These are phyloP conservation scores for Eremophila alpestris DNA, from an alignment of 2,797 vertebrate genomes.

Conservation along the genomic window DNA sequence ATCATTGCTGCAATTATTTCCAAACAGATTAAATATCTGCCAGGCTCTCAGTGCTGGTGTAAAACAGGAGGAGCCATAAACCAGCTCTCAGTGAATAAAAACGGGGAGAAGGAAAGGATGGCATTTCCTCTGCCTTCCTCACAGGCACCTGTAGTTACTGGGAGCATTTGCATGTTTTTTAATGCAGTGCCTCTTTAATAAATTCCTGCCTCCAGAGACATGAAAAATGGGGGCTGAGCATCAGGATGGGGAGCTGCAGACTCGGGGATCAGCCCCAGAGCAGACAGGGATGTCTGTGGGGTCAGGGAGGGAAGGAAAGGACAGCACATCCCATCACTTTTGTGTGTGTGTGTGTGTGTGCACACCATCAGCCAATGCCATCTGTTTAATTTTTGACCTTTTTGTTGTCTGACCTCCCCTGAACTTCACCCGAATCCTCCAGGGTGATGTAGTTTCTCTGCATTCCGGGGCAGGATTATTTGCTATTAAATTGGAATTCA, in stretches of 20 bases:
- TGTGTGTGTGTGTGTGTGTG: not conserved
- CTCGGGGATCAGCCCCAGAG: not conserved
- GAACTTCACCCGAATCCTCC: slow-evolving; percentile 47
- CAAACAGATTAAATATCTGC: slow-evolving; percentile 71
- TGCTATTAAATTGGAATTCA: slow-evolving; percentile 47
- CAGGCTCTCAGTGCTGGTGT: slow-evolving; percentile 39
- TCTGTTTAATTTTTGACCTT: slow-evolving; percentile 43
- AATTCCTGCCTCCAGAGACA: slow-evolving; percentile 62
- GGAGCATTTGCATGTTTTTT: slow-evolving; percentile 72
- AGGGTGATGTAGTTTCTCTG: slow-evolving; percentile 19
- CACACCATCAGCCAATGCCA: not conserved
- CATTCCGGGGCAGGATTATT: slow-evolving; percentile 44
- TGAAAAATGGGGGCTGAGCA: slow-evolving; percentile 44
- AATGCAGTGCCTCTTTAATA: slow-evolving; percentile 65
- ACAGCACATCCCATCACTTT: not conserved
- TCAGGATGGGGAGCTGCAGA: not conserved
- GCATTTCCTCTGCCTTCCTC: slow-evolving; percentile 64
- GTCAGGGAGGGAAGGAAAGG: not conserved
- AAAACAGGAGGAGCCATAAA: slow-evolving; percentile 58
- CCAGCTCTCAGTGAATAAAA: slow-evolving; percentile 47
- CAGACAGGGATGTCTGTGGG: not conserved
- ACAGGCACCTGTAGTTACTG: slow-evolving; percentile 48
- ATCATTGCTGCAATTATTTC: slow-evolving; percentile 73
- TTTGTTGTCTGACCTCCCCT: slow-evolving; percentile 45
- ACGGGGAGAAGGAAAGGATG: slow-evolving; percentile 22